These are phyloP conservation scores for Enteromius anoplus DNA, from an alignment of 2,797 vertebrate species.

Conservation along the genomic window DNA sequence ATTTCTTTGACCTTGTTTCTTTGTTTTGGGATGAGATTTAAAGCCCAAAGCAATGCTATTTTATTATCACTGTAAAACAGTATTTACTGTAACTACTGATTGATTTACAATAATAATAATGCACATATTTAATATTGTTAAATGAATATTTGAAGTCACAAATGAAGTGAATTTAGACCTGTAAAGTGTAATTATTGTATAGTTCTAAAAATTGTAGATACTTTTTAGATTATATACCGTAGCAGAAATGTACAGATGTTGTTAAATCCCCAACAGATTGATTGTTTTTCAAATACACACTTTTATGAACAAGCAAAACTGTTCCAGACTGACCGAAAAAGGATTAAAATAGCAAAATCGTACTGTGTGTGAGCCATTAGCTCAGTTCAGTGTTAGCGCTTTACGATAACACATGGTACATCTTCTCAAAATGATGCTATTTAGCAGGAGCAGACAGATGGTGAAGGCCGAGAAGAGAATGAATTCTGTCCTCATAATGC, in stretches of 20 bases:
- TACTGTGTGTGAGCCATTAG: constrained; percentile 9
- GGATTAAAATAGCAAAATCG: neutral
- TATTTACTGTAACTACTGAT: neutral
- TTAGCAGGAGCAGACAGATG: constrained; percentile 26
- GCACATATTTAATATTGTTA: neutral
- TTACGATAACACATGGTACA: constrained; percentile 20
- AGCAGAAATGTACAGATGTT: neutral
- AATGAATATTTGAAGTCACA: neutral
- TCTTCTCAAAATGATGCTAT: constrained; percentile 6
- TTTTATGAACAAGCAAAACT: neutral
- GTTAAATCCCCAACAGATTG: neutral
- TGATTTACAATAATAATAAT: neutral
- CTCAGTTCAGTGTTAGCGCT: neutral
- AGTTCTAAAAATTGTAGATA: neutral
- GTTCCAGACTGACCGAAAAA: neutral
- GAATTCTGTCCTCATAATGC: constrained; percentile 33
- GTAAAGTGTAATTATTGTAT: neutral
- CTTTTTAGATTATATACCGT: neutral
- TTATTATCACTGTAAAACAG: neutral
- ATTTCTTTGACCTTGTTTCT: neutral
- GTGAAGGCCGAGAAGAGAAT: constrained; percentile 12
- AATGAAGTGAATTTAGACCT: neutral
- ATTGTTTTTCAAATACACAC: neutral
- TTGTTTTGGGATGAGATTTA: neutral
- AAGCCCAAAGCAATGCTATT: neutral